Evolutionary conservation across 2,888 invertebrate genomes (phyloP).

Genomic region (Lomographa bimaculata): DNA sequence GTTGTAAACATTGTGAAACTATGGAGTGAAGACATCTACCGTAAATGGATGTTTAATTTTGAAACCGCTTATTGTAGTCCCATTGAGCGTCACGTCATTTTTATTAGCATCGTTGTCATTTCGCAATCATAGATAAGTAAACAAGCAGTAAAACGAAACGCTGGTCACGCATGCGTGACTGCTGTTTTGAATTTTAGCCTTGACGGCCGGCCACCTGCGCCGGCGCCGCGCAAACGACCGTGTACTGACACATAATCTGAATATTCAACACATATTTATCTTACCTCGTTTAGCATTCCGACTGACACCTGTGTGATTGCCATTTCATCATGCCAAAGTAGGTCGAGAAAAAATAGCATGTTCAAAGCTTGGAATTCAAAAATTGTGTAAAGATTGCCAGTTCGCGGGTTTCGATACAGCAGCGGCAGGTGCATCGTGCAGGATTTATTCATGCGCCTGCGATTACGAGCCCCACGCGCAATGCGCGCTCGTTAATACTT

Average conservation of each 20-base stretch:
- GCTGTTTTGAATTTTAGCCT: slow-evolving; percentile 84
- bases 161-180: slow-evolving; percentile 79
- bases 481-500: slow-evolving; percentile 80
- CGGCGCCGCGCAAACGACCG: slow-evolving; percentile 85
- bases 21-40: no score
- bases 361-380: slow-evolving; percentile 11
- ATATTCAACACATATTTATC: slow-evolving; percentile 80
- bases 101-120: slow-evolving; percentile 13
- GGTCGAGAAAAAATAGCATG: slow-evolving; percentile 20
- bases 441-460: slow-evolving; percentile 77
- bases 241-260: slow-evolving; percentile 81
- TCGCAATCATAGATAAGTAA: slow-evolving; percentile 18
- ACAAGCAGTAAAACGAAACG: slow-evolving; percentile 57
- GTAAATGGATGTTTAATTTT: slow-evolving; percentile 1
- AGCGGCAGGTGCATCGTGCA: slow-evolving; percentile 76
- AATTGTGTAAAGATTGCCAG: slow-evolving; percentile 30
- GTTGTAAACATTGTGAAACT: no score
- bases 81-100: slow-evolving; percentile 10
- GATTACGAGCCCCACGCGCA: slow-evolving; percentile 66
- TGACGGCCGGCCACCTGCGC: slow-evolving; percentile 85
- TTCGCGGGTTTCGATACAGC: slow-evolving; percentile 34
- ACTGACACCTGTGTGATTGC: slow-evolving; percentile 73
- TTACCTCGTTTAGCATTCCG: slow-evolving; percentile 73
- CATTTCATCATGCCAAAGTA: slow-evolving; percentile 48
- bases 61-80: slow-evolving; percentile 6